Evolutionary conservation across 1,140 invertebrate species (phyloP).

Genomic region (Oryzaephilus surinamensis): DNA sequence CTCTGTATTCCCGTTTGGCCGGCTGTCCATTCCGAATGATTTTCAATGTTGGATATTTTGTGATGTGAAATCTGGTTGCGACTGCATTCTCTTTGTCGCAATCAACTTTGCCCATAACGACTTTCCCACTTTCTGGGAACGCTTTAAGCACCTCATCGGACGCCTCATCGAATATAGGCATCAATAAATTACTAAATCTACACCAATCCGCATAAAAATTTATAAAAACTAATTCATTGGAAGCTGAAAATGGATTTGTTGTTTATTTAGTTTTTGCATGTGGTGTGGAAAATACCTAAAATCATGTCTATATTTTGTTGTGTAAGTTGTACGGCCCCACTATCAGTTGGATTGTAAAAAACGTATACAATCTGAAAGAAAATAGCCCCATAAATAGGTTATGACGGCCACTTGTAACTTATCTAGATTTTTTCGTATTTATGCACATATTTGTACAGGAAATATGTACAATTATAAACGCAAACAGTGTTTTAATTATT

Average conservation of each 20-base stretch:
- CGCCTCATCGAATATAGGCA: slow-evolving; percentile 94
- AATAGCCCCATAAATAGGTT: too few species aligned
- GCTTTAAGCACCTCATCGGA: slow-evolving; percentile 73
- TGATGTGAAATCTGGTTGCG: slow-evolving; percentile 86
- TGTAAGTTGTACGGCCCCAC: slow-evolving; percentile 65
- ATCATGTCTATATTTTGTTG: slow-evolving; percentile 70
- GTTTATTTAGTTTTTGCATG: slow-evolving; percentile 6
- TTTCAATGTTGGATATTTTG: slow-evolving; percentile 98
- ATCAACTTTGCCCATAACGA: slow-evolving; percentile 94
- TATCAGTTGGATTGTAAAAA: slow-evolving; percentile 56
- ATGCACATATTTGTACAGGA: too few species aligned
- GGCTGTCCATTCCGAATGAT: slow-evolving; percentile 89
- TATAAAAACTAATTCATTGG: slow-evolving; percentile 92
- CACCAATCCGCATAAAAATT: slow-evolving; percentile 99
- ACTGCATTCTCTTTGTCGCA: slow-evolving; percentile 83
- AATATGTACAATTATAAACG: too few species aligned
- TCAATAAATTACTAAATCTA: slow-evolving; percentile 87
- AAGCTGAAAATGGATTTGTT: slow-evolving; percentile 55
- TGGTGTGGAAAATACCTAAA: slow-evolving; percentile 49
- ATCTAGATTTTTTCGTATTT: too few species aligned
- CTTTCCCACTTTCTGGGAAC: slow-evolving; percentile 70
- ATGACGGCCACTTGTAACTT: too few species aligned
- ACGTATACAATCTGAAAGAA: slow-evolving; percentile 50
- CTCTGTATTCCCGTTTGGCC: slow-evolving; percentile 91
- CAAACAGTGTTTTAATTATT: too few species aligned